phyloP scores from a whole-genome alignment of 2,797 vertebrate genomes.

The Lates japonicus region DNA sequence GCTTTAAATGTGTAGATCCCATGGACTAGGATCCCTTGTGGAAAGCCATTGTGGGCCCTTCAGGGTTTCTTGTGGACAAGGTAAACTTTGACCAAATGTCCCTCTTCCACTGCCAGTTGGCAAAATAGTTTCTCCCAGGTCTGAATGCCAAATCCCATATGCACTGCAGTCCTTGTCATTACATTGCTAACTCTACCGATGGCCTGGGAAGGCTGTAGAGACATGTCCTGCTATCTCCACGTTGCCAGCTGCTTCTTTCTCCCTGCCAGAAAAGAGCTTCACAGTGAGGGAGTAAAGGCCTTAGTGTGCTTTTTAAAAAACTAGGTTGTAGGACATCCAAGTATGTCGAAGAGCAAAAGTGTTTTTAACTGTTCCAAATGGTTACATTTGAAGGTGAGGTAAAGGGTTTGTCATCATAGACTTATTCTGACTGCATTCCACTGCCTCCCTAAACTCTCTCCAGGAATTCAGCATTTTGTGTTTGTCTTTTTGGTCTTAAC shows the following conservation, averaged over 20 bases:
- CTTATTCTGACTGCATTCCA: not conserved
- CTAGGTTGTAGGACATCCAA: not conserved
- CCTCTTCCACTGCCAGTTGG: not conserved
- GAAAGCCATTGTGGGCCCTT: not conserved
- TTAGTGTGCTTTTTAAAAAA: not conserved
- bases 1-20: not conserved
- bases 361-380: not conserved
- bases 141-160: not conserved
- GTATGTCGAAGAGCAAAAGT: not conserved
- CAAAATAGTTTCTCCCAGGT: not conserved
- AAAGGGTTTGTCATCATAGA: not conserved
- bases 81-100: not conserved
- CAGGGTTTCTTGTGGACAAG: not conserved
- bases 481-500: not conserved
- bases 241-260: not conserved
- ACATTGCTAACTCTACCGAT: not conserved
- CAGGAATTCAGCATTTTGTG: not conserved
- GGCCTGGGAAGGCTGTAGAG: not conserved
- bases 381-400: not conserved
- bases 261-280: conserved; percentile 3
- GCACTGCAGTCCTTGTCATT: not conserved
- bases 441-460: not conserved
- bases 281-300: not conserved
- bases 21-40: not conserved
- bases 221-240: not conserved